Evolutionary conservation across 2,113 vertebrate genomes (phyloP).

Genomic region (Sylvietta virens): DNA sequence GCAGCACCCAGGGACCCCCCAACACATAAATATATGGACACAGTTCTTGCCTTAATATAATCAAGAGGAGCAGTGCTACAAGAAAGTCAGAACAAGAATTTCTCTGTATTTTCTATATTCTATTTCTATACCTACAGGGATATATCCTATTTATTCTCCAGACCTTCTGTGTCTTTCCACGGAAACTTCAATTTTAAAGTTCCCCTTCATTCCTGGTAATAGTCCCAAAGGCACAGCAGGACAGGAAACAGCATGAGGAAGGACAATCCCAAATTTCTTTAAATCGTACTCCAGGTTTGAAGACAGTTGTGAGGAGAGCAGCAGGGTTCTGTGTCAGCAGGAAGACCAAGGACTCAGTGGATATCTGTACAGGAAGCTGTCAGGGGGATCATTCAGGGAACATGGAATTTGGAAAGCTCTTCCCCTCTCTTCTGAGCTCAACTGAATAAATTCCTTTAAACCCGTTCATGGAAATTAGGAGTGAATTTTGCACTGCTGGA

Average conservation of each 20-base stretch:
- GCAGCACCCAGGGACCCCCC: neutral
- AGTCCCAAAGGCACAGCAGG: neutral
- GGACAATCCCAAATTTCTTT: neutral
- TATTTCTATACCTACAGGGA: neutral
- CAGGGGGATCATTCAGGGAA: neutral
- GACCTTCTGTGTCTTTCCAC: neutral
- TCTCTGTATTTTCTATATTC: neutral
- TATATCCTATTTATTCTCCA: neutral
- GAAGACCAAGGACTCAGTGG: neutral
- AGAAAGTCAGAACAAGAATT: neutral
- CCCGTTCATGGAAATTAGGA: neutral
- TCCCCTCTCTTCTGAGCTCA: neutral
- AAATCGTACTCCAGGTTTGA: neutral
- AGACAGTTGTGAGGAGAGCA: neutral
- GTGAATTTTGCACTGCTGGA: neutral
- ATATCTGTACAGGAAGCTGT: neutral
- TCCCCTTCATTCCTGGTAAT: neutral
- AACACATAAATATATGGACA: rapidly evolving
- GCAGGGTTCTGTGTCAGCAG: neutral
- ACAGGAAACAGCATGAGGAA: neutral
- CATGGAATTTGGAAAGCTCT: neutral
- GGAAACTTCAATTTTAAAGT: neutral
- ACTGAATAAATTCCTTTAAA: neutral
- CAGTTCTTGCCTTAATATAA: neutral
- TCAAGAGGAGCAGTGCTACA: neutral